These are phyloP conservation scores for Troglohyphantes excavatus DNA, from an alignment of 2,888 invertebrate genomes.

Conservation along the genomic window DNA sequence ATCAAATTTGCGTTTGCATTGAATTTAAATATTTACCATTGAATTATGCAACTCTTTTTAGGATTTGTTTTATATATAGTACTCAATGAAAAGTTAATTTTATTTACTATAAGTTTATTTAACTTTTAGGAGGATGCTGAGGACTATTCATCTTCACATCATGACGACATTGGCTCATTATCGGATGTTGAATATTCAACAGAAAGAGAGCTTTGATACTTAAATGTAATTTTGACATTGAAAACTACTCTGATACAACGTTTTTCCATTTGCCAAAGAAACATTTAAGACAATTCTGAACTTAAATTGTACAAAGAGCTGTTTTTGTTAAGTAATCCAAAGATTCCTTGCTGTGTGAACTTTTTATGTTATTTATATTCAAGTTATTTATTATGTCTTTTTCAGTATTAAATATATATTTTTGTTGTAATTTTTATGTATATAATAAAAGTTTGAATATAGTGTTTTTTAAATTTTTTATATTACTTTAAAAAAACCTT, in stretches of 20 bases:
- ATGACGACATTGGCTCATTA: conserved; percentile 65
- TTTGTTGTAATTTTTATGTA: conserved; percentile 28
- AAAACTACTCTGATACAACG: neutral
- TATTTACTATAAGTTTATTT: neutral
- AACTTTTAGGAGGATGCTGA: conserved; percentile 62
- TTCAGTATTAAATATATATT: conserved; percentile 3
- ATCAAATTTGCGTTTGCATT: too few species aligned
- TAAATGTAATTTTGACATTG: neutral
- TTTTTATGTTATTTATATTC: conserved; percentile 35
- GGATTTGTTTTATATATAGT: too few species aligned
- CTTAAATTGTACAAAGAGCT: neutral
- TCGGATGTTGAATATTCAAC: conserved; percentile 76
- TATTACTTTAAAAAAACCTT: too few species aligned
- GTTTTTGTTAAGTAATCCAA: conserved; percentile 22
- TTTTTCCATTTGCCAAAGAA: conserved; percentile 19
- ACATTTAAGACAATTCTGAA: neutral
- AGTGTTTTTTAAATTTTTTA: neutral
- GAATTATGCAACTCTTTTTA: too few species aligned
- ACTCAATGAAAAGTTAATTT: too few species aligned
- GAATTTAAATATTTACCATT: too few species aligned
- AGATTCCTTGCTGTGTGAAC: conserved; percentile 16
- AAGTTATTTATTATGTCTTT: neutral
- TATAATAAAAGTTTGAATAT: conserved; percentile 27
- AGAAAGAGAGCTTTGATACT: conserved; percentile 45
- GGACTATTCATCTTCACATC: conserved; percentile 55